A percentile compares a stretch with the other conserved stretches of the same genome.
phyloP scores from a whole-genome alignment of 2,888 invertebrate genomes.

The Eudemis profundana region DNA sequence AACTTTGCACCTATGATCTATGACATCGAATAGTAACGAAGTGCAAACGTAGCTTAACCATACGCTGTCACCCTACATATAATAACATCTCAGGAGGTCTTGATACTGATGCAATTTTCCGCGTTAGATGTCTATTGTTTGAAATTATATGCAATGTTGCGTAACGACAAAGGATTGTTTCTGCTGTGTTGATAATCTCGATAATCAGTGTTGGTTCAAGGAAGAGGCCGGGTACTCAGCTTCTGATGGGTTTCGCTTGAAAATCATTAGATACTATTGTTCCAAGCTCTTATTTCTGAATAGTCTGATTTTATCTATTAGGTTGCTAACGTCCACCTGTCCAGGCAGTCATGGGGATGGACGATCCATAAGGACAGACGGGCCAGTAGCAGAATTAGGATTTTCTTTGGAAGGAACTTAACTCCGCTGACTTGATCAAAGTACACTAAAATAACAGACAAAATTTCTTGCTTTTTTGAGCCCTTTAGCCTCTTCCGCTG shows the following conservation, averaged over 20 bases:
- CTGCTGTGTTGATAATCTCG: constrained; percentile 4
- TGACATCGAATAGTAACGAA: constrained; percentile 50
- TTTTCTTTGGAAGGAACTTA: no score
- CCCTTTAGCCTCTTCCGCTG: no score
- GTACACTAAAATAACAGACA: no score
- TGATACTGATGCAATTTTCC: constrained; percentile 47
- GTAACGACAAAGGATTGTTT: constrained; percentile 16
- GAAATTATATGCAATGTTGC: constrained; percentile 24
- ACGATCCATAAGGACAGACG: no score
- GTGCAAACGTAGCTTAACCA: constrained; percentile 35
- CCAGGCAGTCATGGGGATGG: no score
- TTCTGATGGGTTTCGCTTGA: not conserved
- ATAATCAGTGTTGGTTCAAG: constrained; percentile 11
- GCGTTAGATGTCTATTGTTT: constrained; percentile 26
- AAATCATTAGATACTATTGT: constrained; percentile 12
- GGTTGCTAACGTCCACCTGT: not conserved
- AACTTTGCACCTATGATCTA: constrained; percentile 55
- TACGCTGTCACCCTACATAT: constrained; percentile 67
- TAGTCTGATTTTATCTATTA: not conserved
- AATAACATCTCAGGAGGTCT: constrained; percentile 56
- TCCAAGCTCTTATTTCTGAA: not conserved
- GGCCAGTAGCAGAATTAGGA: no score
- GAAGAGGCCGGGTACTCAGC: not conserved
- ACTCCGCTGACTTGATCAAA: no score
- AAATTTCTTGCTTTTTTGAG: no score